Conservation (phyloP, 2,113 vertebrate genomes). For the Gobius niger region DNA sequence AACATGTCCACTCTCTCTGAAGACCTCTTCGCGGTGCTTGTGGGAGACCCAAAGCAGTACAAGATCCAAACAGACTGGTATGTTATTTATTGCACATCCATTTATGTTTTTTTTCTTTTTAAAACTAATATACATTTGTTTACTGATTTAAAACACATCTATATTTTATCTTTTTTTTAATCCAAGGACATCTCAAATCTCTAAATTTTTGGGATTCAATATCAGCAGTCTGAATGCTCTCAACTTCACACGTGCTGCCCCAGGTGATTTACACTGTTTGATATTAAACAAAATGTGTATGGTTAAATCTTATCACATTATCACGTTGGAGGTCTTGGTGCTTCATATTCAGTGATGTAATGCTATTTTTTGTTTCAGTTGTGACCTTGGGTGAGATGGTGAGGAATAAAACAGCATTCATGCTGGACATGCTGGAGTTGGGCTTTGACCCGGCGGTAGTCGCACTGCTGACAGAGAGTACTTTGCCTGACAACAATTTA, state of each 20-base stretch:
- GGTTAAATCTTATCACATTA: too few relatives aligned
- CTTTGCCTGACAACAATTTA: conserved; percentile 65
- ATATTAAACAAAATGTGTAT: neutral
- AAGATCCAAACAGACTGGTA: conserved; percentile 63
- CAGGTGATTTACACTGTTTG: conserved; percentile 56
- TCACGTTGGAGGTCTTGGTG: too few relatives aligned
- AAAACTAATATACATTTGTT: neutral
- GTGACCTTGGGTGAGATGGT: conserved; percentile 66
- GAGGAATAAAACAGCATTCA: conserved; percentile 63
- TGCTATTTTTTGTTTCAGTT: conserved; percentile 45
- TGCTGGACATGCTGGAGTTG: conserved; percentile 54
- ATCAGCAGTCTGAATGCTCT: conserved; percentile 44
- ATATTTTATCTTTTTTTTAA: conserved; percentile 4
- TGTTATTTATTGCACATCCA: neutral
- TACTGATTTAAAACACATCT: neutral
- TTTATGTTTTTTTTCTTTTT: neutral
- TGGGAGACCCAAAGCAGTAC: conserved; percentile 73
- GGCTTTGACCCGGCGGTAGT: conserved; percentile 49
- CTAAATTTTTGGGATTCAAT: conserved; percentile 58
- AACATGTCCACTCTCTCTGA: conserved; percentile 45
- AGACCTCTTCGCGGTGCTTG: conserved; percentile 52
- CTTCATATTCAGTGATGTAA: too few relatives aligned
- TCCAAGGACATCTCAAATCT: conserved; percentile 61
- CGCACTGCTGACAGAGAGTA: conserved; percentile 48
- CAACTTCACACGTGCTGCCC: conserved; percentile 49